These are phyloP conservation scores for Scaptodrosophila latifasciaeformis DNA, from an alignment of 2,888 invertebrate genomes.

Conservation along the genomic window DNA sequence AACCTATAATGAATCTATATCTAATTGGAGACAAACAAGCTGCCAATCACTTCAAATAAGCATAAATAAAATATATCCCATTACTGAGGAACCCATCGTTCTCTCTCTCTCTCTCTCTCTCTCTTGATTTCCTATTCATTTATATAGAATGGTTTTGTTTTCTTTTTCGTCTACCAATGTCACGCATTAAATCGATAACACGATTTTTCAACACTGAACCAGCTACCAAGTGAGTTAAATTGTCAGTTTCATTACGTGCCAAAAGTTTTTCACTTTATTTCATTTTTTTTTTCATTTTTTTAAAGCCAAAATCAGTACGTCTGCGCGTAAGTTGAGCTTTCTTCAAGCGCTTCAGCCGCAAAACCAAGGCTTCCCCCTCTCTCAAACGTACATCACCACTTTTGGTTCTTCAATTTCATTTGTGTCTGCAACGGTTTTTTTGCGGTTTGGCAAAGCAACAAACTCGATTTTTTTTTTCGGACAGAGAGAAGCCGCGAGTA, in stretches of 20 bases:
- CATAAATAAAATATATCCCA: too few relatives aligned
- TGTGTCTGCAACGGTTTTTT: conserved; percentile 34
- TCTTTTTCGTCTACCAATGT: too few relatives aligned
- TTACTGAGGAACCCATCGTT: background rate
- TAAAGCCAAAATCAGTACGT: conserved; percentile 61
- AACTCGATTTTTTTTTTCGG: conserved; percentile 53
- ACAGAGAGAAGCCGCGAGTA: conserved; percentile 21
- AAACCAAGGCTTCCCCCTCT: conserved; percentile 10
- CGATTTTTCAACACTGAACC: conserved; percentile 58
- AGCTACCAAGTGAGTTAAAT: conserved; percentile 53
- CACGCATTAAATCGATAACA: conserved; percentile 68
- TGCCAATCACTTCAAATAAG: too few relatives aligned
- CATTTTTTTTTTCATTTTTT: conserved; percentile 26
- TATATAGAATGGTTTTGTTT: too few relatives aligned
- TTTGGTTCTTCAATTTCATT: too few relatives aligned
- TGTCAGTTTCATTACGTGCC: conserved; percentile 66
- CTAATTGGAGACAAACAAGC: too few relatives aligned
- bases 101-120: too few relatives aligned
- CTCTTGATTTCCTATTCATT: too few relatives aligned
- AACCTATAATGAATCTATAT: too few relatives aligned
- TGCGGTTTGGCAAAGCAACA: conserved; percentile 47
- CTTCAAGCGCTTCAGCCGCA: conserved; percentile 59
- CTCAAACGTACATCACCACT: too few relatives aligned
- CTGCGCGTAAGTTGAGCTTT: conserved; percentile 58
- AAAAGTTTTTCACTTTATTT: conserved; percentile 23